These are phyloP conservation scores for Macrophya annulata DNA, from an alignment of 2,888 invertebrate species.

Conservation along the genomic window DNA sequence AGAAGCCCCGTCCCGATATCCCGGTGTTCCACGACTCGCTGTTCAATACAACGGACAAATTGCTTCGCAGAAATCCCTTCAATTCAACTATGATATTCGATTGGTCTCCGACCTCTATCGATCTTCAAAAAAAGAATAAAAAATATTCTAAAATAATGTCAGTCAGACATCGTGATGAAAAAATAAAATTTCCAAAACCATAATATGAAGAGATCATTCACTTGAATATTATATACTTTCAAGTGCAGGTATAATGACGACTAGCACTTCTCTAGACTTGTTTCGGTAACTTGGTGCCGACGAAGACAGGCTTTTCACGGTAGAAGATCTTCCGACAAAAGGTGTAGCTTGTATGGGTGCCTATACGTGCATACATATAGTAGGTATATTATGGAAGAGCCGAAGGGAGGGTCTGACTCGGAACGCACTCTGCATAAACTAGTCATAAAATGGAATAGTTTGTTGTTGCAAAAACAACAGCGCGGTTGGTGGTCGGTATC, in stretches of 20 bases:
- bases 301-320: slow-evolving; percentile 16
- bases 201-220: not conserved
- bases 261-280: not conserved
- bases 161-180: not conserved
- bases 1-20: slow-evolving; percentile 56
- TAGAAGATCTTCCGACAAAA: slow-evolving; percentile 36
- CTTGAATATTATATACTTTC: not conserved
- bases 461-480: slow-evolving; percentile 36
- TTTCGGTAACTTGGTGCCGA: slow-evolving; percentile 3
- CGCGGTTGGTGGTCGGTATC: slow-evolving; percentile 24
- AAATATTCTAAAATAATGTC: not conserved
- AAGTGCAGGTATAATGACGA: not conserved
- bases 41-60: slow-evolving; percentile 53
- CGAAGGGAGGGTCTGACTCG: not conserved
- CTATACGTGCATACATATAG: slow-evolving; percentile 18
- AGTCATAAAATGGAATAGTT: slow-evolving; percentile 46
- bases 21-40: slow-evolving; percentile 48
- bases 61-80: slow-evolving; percentile 48
- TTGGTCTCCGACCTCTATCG: not conserved
- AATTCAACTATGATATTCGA: slow-evolving; percentile 17
- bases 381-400: slow-evolving; percentile 19
- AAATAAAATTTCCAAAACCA: not conserved
- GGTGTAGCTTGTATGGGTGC: not conserved
- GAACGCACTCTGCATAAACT: slow-evolving; percentile 48
- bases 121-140: not conserved